Conservation (phyloP, 2,888 invertebrate genomes). For the Steinernema scapterisci region DNA sequence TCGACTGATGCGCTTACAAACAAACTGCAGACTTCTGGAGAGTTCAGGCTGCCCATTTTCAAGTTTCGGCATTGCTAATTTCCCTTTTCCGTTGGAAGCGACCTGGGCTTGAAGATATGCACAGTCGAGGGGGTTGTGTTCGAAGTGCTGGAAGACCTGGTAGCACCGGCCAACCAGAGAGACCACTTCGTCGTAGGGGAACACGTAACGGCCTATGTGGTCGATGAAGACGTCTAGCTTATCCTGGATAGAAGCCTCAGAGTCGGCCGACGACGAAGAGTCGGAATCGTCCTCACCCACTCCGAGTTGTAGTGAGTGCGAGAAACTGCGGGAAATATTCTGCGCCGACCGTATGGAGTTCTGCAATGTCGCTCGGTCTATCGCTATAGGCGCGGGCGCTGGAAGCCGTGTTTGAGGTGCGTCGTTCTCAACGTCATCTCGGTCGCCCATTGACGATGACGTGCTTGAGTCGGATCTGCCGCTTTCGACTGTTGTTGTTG, state of each 20-base stretch:
- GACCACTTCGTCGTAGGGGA: slow-evolving; percentile 23
- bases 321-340: slow-evolving; percentile 23
- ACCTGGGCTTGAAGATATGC: slow-evolving; percentile 14
- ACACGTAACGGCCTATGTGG: slow-evolving; percentile 26
- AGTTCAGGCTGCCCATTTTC: slow-evolving; percentile 11
- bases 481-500: slow-evolving; percentile 45
- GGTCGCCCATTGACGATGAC: slow-evolving; percentile 12
- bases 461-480: slow-evolving; percentile 34
- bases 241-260: background rate
- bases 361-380: slow-evolving; percentile 13
- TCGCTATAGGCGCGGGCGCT: background rate
- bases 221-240: slow-evolving; percentile 27
- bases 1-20: background rate
- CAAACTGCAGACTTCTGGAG: slow-evolving; percentile 18
- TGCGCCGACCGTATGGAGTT: slow-evolving; percentile 25
- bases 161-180: slow-evolving; percentile 20
- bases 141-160: slow-evolving; percentile 23
- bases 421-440: slow-evolving; percentile 22
- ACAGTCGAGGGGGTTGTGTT: slow-evolving; percentile 12
- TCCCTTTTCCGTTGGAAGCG: background rate
- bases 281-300: slow-evolving; percentile 16
- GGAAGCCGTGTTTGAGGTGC: background rate
- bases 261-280: slow-evolving; percentile 24
- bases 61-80: background rate
- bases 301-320: slow-evolving; percentile 27